These are phyloP conservation scores for Ianthella basta DNA, from an alignment of 37 sponge, comb jelly and placozoan species.

Conservation along the genomic window DNA sequence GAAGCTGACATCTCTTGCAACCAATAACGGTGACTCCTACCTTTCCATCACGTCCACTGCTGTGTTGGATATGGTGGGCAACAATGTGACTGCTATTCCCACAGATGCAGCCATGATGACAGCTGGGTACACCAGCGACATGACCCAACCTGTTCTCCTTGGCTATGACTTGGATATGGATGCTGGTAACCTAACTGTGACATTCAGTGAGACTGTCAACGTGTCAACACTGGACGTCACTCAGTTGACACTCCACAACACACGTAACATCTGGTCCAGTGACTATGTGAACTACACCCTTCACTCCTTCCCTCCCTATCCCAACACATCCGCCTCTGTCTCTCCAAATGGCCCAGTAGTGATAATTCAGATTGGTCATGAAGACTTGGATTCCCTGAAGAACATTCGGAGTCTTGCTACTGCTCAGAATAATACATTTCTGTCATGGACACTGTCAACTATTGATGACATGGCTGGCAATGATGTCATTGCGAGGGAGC, in stretches of 20 bases:
- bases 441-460: slow-evolving; percentile 47
- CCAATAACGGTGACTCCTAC: slow-evolving; percentile 37
- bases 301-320: slow-evolving; percentile 63
- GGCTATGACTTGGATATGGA: slow-evolving; percentile 79
- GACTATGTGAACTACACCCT: slow-evolving; percentile 54
- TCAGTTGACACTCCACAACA: slow-evolving; percentile 61
- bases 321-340: slow-evolving; percentile 76
- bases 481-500: slow-evolving; percentile 30
- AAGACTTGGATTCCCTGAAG: slow-evolving; percentile 84
- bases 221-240: slow-evolving; percentile 80
- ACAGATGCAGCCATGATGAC: slow-evolving; percentile 15
- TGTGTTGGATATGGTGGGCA: slow-evolving; percentile 79
- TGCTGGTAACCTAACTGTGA: slow-evolving; percentile 77
- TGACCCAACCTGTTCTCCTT: slow-evolving; percentile 56
- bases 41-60: slow-evolving; percentile 58
- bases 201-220: slow-evolving; percentile 90
- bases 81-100: slow-evolving; percentile 45
- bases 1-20: slow-evolving; percentile 64
- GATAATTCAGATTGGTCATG: slow-evolving; percentile 72
- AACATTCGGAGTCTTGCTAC: slow-evolving; percentile 70
- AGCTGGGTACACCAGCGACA: slow-evolving; percentile 48
- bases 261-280: slow-evolving; percentile 22
- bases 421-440: slow-evolving; percentile 39
- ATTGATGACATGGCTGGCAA: slow-evolving; percentile 80
- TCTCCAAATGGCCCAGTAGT: slow-evolving; percentile 61